Evolutionary conservation across 2,888 invertebrate species (phyloP).

Genomic region (Leptopterna dolabrata): DNA sequence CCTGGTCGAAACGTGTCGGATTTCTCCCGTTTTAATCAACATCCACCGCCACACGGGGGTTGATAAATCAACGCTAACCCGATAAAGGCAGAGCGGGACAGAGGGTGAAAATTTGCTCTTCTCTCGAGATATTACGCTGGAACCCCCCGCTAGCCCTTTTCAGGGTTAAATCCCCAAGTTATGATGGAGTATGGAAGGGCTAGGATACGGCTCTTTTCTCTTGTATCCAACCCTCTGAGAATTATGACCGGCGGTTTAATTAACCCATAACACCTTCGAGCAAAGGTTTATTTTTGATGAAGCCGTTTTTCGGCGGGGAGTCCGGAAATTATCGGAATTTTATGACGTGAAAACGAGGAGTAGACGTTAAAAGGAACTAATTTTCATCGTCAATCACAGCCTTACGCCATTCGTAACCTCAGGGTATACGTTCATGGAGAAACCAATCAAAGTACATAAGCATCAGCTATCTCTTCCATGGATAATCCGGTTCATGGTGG

Average conservation of each 20-base stretch:
- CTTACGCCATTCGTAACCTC: too few species aligned
- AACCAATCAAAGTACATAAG: too few species aligned
- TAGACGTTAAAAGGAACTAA: too few species aligned
- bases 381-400: too few species aligned
- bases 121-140: neutral
- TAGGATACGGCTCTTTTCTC: neutral
- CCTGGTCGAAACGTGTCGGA: neutral
- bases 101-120: neutral
- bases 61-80: neutral
- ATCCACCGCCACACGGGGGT: neutral
- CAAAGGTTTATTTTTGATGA: neutral
- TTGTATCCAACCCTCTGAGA: neutral
- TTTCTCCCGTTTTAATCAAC: neutral
- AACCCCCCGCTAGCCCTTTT: neutral
- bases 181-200: neutral
- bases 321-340: neutral
- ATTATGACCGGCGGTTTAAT: neutral
- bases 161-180: neutral
- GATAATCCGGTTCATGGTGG: too few species aligned
- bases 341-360: neutral
- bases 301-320: neutral
- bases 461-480: too few species aligned
- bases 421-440: too few species aligned
- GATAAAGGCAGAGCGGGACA: neutral
- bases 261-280: neutral